Percentiles rank a stretch among this genome's conserved stretches.
Evolutionary conservation across 1,140 invertebrate species (phyloP).

Genomic region (Ceratina calcarata): DNA sequence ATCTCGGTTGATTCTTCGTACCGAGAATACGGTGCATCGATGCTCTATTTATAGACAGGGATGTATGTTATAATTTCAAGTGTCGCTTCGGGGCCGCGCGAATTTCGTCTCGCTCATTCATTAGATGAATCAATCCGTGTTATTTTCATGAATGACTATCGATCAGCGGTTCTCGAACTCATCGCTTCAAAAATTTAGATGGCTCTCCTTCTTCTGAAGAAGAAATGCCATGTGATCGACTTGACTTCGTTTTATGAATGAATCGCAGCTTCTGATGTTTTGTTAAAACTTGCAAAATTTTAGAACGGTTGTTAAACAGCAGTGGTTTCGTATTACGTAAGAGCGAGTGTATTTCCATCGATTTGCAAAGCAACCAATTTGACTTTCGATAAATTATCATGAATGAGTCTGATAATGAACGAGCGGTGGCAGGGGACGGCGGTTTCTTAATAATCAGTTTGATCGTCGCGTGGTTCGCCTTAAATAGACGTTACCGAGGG

Average conservation of each 20-base stretch:
- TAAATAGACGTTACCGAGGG: conserved; percentile 48
- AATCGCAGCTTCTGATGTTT: too few species aligned
- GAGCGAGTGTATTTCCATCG: too few species aligned
- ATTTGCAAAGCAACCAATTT: neutral
- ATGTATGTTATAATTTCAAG: conserved; percentile 23
- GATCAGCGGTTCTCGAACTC: too few species aligned
- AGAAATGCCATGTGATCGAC: too few species aligned
- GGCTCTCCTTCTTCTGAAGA: too few species aligned
- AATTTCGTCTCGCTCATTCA: neutral
- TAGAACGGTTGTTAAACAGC: neutral
- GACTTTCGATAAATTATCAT: conserved; percentile 1
- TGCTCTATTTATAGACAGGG: conserved; percentile 19
- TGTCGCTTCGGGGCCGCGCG: neutral
- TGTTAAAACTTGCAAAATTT: neutral
- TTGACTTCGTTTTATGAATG: too few species aligned
- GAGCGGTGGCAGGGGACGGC: neutral
- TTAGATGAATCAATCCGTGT: neutral
- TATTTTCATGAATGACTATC: neutral
- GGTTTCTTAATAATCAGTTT: conserved; percentile 16
- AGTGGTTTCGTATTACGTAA: neutral
- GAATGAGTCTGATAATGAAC: neutral
- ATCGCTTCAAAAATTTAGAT: too few species aligned
- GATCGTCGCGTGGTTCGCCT: conserved; percentile 19
- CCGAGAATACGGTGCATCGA: conserved; percentile 29
- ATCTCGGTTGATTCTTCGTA: conserved; percentile 1